Base-by-base conservation (phyloP, 2,797 vertebrate species). In the Hafferia zeledoni region DNA sequence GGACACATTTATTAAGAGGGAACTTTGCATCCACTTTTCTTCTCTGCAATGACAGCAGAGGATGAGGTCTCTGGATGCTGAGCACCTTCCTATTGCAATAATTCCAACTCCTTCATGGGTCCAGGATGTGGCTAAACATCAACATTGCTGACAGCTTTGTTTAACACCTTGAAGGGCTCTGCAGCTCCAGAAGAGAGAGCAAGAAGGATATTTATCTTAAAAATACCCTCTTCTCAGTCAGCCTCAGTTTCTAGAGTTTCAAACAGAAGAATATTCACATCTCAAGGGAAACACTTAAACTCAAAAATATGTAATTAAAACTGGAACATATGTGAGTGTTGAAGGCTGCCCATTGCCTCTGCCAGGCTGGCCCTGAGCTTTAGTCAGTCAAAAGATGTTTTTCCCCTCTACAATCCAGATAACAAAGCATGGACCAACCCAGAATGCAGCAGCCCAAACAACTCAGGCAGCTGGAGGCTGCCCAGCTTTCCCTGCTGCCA, bases 1-100 rank as follows among this genome's bases (percentile, higher is more conserved):
- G 69, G 71, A 89, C 59, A 74, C 31, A 79, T 87, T 95, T 83
- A 87, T 85, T 87, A 90, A 89, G 33, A 90, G 31, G 33, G 37
- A 94, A 81, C 53, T 94, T 75, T 59, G 46, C 83, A 94, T 93
- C 33, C 69, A 85, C 31, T 89, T 95, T 94, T 89, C 72, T 83
- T 47, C 65, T 59, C 75, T 83, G 37, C 50, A 59, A 39, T 75
- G 23, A 63, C 55, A 83, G 55, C 65, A 83, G 55, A 93, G 55
- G 47, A 90, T 41, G 55, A 14, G 33, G 50, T 33, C 59, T 90
- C 39, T 60, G 35, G 70, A 37, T 59, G 57, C 83, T 67, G 46
- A 83, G 37, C 65, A 47, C 75, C 92, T 72, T 37, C 35, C 61
- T 89, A 52, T 43, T 17, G 13, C 41, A 81, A 70, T 43, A 87